phyloP scores from a whole-genome alignment of 1,140 invertebrate genomes.

The Ctenoplectra terminalis region DNA sequence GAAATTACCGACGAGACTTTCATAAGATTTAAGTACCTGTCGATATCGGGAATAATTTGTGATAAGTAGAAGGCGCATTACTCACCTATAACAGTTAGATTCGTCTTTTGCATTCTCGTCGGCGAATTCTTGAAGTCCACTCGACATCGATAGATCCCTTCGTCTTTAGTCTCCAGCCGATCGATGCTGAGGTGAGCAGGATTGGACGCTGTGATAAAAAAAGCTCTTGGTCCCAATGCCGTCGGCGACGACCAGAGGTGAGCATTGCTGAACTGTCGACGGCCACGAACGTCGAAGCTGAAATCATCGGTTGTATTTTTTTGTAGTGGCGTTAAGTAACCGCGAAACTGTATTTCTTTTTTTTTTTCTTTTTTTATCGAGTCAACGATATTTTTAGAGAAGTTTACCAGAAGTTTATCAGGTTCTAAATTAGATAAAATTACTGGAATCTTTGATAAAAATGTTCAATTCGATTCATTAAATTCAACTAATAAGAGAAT shows the following conservation, averaged over 20 bases:
- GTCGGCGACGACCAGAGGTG: constrained; percentile 79
- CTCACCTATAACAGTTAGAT: constrained; percentile 85
- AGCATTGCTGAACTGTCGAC: constrained; percentile 71
- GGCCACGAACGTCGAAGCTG: constrained; percentile 81
- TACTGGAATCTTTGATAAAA: too few species aligned
- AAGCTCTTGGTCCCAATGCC: constrained; percentile 79
- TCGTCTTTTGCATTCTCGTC: constrained; percentile 83
- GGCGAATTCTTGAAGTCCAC: constrained; percentile 85
- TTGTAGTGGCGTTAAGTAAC: not conserved
- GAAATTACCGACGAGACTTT: not conserved
- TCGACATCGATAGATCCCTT: constrained; percentile 84
- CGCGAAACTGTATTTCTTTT: not conserved
- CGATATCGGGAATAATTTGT: not conserved
- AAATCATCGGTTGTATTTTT: constrained; percentile 49
- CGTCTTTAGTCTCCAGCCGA: constrained; percentile 81
- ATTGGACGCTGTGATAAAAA: constrained; percentile 79
- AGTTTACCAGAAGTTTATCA: too few species aligned
- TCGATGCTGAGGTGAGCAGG: constrained; percentile 83
- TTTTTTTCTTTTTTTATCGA: not conserved
- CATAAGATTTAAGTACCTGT: not conserved
- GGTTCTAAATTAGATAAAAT: too few species aligned
- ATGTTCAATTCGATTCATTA: too few species aligned
- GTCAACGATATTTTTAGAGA: too few species aligned
- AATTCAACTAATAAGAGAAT: too few species aligned
- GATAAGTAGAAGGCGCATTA: constrained; percentile 7